Evolutionary conservation across 2,113 vertebrate genomes (phyloP).

Genomic region (Hylia prasina): DNA sequence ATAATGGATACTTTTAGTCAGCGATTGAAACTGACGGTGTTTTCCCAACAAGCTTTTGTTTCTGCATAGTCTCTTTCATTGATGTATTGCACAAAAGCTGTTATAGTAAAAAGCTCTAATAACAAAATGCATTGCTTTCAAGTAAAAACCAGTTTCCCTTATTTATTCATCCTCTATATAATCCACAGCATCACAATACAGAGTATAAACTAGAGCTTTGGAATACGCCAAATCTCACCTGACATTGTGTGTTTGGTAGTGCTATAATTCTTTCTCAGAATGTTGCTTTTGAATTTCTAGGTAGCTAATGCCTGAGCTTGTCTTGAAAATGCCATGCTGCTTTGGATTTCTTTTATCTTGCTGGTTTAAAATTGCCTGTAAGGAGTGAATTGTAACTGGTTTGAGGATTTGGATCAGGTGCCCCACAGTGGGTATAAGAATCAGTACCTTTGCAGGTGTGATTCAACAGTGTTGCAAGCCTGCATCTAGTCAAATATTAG

Average conservation of each 20-base stretch:
- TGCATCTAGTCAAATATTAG: background rate
- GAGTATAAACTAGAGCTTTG: background rate
- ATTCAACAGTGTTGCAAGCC: background rate
- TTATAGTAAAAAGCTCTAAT: background rate
- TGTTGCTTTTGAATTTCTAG: background rate
- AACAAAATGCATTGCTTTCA: background rate
- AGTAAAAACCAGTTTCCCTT: background rate
- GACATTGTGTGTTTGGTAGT: background rate
- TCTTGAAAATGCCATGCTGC: background rate
- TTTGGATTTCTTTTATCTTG: background rate
- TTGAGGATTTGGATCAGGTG: background rate
- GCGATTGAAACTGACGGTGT: background rate
- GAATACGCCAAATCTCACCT: background rate
- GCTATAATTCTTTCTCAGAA: background rate
- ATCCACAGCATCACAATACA: background rate
- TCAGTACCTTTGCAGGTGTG: background rate
- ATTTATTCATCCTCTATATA: background rate
- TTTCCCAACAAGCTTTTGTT: background rate
- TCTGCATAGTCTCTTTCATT: background rate
- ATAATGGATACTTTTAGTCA: background rate
- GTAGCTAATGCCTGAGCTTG: background rate
- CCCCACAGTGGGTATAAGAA: background rate
- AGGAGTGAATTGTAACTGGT: background rate
- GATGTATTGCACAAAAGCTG: background rate
- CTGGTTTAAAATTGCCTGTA: background rate